Evolutionary conservation across 1,140 invertebrate genomes (phyloP).

Genomic region (Penaeus vannamei): DNA sequence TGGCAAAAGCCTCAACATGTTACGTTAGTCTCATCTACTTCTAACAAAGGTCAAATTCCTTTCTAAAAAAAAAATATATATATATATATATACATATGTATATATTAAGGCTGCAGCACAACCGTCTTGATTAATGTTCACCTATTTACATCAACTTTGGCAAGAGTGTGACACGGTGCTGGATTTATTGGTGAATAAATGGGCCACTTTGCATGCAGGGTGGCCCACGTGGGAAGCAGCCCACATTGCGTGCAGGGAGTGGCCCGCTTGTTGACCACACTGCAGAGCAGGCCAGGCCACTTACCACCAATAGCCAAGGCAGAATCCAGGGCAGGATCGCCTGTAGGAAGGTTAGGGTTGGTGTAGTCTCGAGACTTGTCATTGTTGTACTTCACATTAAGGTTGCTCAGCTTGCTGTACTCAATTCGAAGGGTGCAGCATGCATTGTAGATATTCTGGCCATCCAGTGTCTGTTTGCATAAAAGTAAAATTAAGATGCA

Average conservation of each 20-base stretch:
- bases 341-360: constrained; percentile 95
- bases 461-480: constrained; percentile 86
- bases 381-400: constrained; percentile 99
- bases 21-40: too few relatives aligned
- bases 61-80: too few relatives aligned
- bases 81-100: too few relatives aligned
- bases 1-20: too few relatives aligned
- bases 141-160: constrained; percentile 24
- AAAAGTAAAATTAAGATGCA: constrained; percentile 57
- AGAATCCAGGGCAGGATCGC: constrained; percentile 83
- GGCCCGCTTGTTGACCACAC: constrained; percentile 49
- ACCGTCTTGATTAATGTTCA: background rate
- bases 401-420: constrained; percentile 96
- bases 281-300: constrained; percentile 52
- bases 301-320: constrained; percentile 75
- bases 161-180: constrained; percentile 57
- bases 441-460: constrained; percentile 99
- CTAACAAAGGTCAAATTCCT: too few relatives aligned
- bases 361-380: constrained; percentile 99
- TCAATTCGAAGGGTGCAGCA: constrained; percentile 99
- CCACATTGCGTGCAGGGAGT: constrained; percentile 62
- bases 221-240: constrained; percentile 62
- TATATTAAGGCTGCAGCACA: too few relatives aligned
- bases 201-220: constrained; percentile 64
- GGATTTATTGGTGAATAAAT: constrained; percentile 54